Conservation (phyloP, 2,113 vertebrate genomes). For the Delphinapterus leucas region DNA sequence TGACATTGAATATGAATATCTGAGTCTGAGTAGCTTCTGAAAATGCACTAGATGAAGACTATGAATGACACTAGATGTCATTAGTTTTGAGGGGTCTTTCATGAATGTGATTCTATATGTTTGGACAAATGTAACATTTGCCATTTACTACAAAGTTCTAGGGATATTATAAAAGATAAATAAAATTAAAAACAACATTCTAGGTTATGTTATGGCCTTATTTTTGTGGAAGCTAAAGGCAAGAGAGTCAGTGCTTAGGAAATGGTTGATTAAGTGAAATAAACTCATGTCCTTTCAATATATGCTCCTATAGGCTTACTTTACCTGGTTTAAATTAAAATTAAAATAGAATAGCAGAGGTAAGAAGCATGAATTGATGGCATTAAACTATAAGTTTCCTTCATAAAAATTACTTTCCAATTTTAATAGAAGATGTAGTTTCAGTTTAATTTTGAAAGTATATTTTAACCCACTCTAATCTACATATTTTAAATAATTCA, state of each 20-base stretch:
- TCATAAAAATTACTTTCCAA: background rate
- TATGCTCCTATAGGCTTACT: background rate
- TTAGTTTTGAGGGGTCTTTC: background rate
- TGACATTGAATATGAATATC: background rate
- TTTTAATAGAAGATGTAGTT: background rate
- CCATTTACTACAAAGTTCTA: background rate
- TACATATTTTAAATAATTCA: background rate
- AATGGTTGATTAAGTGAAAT: background rate
- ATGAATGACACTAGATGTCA: background rate
- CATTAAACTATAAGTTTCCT: background rate
- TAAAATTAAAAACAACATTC: background rate
- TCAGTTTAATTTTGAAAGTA: background rate
- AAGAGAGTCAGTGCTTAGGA: background rate
- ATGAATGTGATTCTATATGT: background rate
- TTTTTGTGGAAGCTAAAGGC: background rate
- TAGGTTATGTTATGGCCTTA: background rate
- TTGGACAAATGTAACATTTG: background rate
- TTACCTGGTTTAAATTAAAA: background rate
- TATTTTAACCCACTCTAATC: background rate
- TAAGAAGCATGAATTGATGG: background rate
- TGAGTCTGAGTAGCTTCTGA: background rate
- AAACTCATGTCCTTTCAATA: background rate
- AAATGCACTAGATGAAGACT: background rate
- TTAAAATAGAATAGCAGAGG: background rate
- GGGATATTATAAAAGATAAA: background rate